Percentiles rank a stretch among this genome's conserved stretches.
Evolutionary conservation across 53 echinoderm and acorn worm genomes (phyloP).

Genomic region (Hippasteria phrygiana): DNA sequence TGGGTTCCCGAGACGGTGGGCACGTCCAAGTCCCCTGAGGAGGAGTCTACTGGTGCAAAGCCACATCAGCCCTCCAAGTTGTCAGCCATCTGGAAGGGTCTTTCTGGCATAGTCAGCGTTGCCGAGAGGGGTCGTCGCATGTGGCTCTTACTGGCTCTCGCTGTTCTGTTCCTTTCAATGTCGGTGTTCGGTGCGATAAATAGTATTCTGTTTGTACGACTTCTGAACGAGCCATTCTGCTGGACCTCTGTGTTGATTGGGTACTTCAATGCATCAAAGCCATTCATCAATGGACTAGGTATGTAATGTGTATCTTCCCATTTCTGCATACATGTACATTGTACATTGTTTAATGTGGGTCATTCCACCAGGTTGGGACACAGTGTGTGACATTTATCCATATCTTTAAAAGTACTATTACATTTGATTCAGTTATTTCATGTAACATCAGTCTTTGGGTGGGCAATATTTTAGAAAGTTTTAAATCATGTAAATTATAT

Average conservation of each 20-base stretch:
- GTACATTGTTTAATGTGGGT: too few relatives aligned
- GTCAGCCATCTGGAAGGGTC: conserved; percentile 10
- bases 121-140: conserved; percentile 48
- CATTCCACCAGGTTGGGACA: too few relatives aligned
- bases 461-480: too few relatives aligned
- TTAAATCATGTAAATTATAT: too few relatives aligned
- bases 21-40: conserved; percentile 2
- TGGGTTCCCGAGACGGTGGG: conserved; percentile 69
- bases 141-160: conserved; percentile 40
- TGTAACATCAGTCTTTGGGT: too few relatives aligned
- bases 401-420: too few relatives aligned
- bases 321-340: not conserved
- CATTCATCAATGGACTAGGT: conserved; percentile 67
- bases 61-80: not conserved
- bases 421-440: too few relatives aligned
- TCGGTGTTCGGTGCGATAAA: conserved; percentile 41
- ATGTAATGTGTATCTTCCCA: not conserved
- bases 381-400: too few relatives aligned
- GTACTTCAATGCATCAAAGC: conserved; percentile 62
- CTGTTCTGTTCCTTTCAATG: conserved; percentile 26
- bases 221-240: conserved; percentile 54
- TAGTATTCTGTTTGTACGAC: conserved; percentile 34
- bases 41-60: not conserved
- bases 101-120: conserved; percentile 18
- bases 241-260: conserved; percentile 61